A percentile compares a stretch with the other conserved stretches of the same genome.
Evolutionary conservation across 1,140 invertebrate species (phyloP).

Genomic region (Sinella curviseta): DNA sequence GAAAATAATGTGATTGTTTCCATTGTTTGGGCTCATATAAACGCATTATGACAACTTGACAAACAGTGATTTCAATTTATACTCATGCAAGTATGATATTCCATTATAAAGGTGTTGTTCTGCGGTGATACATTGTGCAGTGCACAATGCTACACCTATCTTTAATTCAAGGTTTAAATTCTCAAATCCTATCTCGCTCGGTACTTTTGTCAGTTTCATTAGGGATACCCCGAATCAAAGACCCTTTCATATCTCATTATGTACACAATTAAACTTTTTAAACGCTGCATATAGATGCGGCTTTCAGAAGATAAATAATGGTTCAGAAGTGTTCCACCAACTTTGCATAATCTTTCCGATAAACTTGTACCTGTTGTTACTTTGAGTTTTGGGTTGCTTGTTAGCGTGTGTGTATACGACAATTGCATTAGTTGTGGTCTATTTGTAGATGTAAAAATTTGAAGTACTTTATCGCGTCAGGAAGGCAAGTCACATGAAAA

Average conservation of each 20-base stretch:
- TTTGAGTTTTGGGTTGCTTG: no score
- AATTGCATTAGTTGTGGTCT: no score
- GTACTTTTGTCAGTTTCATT: not conserved
- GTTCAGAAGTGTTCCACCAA: no score
- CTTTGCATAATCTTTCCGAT: no score
- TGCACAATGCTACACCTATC: no score
- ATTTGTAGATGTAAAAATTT: no score
- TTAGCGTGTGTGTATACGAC: no score
- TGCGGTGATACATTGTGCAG: not conserved
- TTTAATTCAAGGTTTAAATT: not conserved
- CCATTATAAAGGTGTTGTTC: not conserved
- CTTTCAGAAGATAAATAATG: no score
- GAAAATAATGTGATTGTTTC: constrained; percentile 44
- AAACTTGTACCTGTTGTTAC: no score
- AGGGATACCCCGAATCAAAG: not conserved
- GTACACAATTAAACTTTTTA: constrained; percentile 8
- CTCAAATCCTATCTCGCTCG: not conserved
- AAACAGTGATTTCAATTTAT: not conserved
- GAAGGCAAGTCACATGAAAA: no score
- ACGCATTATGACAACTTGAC: constrained; percentile 27
- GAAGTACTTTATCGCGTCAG: no score
- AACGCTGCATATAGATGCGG: no score
- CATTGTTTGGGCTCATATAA: constrained; percentile 43
- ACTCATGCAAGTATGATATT: not conserved
- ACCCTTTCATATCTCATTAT: not conserved